Base-by-base conservation (phyloP, 2,888 invertebrate genomes). In the Caenorhabditis afra region DNA sequence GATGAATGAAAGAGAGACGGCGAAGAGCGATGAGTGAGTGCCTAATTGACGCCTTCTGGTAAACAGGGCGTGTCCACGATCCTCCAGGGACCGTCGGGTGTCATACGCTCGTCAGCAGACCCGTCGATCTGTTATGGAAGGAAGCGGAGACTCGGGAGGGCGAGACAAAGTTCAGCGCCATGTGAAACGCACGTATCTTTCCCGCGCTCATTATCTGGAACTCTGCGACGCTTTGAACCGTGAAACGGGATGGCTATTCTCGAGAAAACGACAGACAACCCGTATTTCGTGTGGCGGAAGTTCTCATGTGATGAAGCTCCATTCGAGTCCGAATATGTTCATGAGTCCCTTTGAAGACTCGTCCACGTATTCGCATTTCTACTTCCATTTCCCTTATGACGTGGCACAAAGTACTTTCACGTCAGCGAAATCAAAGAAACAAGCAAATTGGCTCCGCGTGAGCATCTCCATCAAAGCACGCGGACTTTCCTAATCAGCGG, bases 111-210 rank as follows among this genome's bases (percentile, higher is more conserved):
- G n/a, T 44, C 41, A 18, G 29, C 29, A 29, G 29, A 29, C 29
- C 7, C 29, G 29, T 7, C 12, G 37, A 7, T 8, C 4, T 2
- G 10, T 14, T 1, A 53, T 1, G 2, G 35, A 4, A 22, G 22
- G 11, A 44, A 44, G 62, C n/a, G n/a, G n/a, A 49, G 47, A 5
- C 16, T n/a, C 20, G 10, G 7, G 7, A n/a, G 12, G 23, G 49
- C 16, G 16, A 10, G 22, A 7, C 14, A 22, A 22, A 20, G 37
- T 4, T 49, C 47, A n/a, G n/a, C n/a, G n/a, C n/a, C n/a, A 49
- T 50, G 62, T 37, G 62, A 62, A 49, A 49, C 14, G 45, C 61
- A 61, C 61, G 61, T 61, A 61, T 18, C 50, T 23, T 29, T 23
- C 29, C n/a, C 41, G 8, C 14, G 8, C 23, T 44, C 12, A 62